Conservation (phyloP, 2,888 invertebrate genomes). For the Trimorus sp. region DNA sequence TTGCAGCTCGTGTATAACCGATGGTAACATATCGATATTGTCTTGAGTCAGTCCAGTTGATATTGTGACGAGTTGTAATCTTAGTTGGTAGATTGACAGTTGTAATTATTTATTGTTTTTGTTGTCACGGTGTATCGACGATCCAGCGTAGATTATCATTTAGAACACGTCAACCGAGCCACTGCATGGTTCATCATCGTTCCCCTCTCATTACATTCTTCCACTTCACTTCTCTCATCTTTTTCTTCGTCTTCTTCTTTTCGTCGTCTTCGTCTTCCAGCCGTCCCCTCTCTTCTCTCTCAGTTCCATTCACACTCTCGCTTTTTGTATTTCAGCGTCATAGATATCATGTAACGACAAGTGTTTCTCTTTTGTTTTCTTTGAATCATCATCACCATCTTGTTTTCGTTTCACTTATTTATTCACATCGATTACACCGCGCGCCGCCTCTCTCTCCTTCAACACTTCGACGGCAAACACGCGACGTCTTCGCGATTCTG, state of each 20-base stretch:
- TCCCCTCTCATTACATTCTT: not conserved
- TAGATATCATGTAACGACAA: conserved; percentile 29
- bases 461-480: conserved; percentile 20
- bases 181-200: conserved; percentile 54
- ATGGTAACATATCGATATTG: conserved; percentile 63
- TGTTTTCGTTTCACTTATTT: conserved; percentile 2
- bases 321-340: conserved; percentile 53
- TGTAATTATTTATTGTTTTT: conserved; percentile 65
- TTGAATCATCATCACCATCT: conserved; percentile 6
- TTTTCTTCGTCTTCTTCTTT: conserved; percentile 9
- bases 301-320: conserved; percentile 20
- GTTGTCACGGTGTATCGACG: conserved; percentile 54
- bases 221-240: conserved; percentile 3
- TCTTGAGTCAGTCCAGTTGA: conserved; percentile 63
- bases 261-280: not conserved
- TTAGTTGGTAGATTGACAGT: conserved; percentile 73
- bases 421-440: not conserved
- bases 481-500: conserved; percentile 1
- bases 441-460: conserved; percentile 14
- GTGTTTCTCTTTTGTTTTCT: conserved; percentile 16
- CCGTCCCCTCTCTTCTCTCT: not conserved
- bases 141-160: conserved; percentile 59
- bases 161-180: conserved; percentile 41
- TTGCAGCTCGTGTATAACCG: conserved; percentile 58
- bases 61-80: conserved; percentile 70